Evolutionary conservation across 2,797 vertebrate species (phyloP).

Genomic region (Falco biarmicus): DNA sequence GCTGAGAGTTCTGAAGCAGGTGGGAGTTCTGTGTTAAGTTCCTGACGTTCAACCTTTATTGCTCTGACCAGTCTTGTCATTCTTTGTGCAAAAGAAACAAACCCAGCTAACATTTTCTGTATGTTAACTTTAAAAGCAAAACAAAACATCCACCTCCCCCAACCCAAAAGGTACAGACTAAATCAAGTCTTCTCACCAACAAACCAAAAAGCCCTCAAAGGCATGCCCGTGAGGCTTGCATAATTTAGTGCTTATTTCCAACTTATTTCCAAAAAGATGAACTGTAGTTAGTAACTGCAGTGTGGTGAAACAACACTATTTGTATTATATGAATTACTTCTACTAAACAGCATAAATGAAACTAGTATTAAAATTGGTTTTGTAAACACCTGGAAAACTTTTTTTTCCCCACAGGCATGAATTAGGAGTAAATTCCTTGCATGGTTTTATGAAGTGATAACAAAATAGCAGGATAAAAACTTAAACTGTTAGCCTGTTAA

Average conservation of each 20-base stretch:
- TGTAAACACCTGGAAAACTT: neutral
- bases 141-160: neutral
- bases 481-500: neutral
- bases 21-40: neutral
- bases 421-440: neutral
- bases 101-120: neutral
- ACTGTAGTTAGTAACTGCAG: neutral
- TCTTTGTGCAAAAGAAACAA: neutral
- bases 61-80: neutral
- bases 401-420: neutral
- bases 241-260: neutral
- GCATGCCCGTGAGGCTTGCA: neutral
- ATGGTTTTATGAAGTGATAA: neutral
- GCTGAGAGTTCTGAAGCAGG: conserved; percentile 12
- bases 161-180: neutral
- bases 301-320: neutral
- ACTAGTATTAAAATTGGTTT: neutral
- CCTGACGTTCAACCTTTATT: neutral
- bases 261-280: neutral
- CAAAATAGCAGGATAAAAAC: neutral
- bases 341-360: neutral
- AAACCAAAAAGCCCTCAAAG: neutral
- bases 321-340: neutral
- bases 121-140: neutral
- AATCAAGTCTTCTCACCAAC: neutral